phyloP scores from a whole-genome alignment of 2,113 vertebrate genomes.

The Petaurus breviceps region DNA sequence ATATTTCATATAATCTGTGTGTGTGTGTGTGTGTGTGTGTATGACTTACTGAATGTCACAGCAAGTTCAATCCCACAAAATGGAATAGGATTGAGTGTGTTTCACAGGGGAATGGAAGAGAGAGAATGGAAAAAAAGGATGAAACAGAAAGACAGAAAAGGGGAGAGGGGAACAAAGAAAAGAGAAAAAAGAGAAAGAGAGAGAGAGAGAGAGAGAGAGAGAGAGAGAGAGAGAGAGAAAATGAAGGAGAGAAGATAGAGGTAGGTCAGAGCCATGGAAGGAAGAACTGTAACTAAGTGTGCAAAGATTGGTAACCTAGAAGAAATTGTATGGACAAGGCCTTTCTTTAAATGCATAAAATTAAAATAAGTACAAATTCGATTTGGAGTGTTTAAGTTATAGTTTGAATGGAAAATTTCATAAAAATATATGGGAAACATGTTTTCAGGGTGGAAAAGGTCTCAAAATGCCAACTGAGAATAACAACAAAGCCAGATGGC shows the following conservation, averaged over 20 bases:
- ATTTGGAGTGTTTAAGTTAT: slow-evolving; percentile 74
- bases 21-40: neutral
- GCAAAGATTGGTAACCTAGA: slow-evolving; percentile 10
- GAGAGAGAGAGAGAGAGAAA: neutral
- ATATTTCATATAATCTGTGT: neutral
- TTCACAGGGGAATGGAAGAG: neutral
- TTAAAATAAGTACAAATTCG: slow-evolving; percentile 77
- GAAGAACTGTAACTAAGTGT: neutral
- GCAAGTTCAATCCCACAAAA: neutral
- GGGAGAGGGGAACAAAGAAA: neutral
- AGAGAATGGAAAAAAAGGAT: neutral
- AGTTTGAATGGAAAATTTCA: slow-evolving; percentile 52
- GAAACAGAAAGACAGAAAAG: neutral
- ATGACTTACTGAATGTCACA: neutral
- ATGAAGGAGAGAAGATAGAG: neutral
- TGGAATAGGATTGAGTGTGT: neutral
- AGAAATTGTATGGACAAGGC: slow-evolving; percentile 51
- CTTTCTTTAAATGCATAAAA: slow-evolving; percentile 39
- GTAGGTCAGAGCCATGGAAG: neutral
- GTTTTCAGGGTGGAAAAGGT: slow-evolving; percentile 80
- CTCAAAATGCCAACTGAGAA: slow-evolving; percentile 85
- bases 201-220: too few relatives aligned
- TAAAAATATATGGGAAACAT: slow-evolving; percentile 79
- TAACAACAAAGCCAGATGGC: slow-evolving; percentile 87
- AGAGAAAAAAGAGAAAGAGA: neutral